Percentiles rank a stretch among this genome's conserved stretches.
These are phyloP conservation scores for Schizopygopsis pylzovi DNA, from an alignment of 2,797 vertebrate species.

Conservation along the genomic window DNA sequence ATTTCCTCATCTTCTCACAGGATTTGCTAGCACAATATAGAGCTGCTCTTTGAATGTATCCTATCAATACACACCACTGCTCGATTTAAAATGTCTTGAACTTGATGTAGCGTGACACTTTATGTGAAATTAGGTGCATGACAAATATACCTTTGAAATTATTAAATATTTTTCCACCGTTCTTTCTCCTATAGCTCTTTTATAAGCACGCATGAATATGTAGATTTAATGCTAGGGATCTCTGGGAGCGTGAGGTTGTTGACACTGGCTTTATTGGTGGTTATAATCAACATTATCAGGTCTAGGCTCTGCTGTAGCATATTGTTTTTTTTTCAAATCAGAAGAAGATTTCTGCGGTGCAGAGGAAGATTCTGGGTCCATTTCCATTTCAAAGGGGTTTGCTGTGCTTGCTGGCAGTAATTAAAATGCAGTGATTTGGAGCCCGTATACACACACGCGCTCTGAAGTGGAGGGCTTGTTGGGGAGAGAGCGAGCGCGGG, in stretches of 20 bases:
- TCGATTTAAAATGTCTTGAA: constrained; percentile 20
- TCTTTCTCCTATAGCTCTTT: constrained; percentile 50
- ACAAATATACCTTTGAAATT: constrained; percentile 49
- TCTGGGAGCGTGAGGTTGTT: constrained; percentile 66
- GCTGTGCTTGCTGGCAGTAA: constrained; percentile 93
- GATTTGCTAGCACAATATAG: constrained; percentile 43
- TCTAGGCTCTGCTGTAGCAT: constrained; percentile 88
- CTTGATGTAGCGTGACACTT: constrained; percentile 5
- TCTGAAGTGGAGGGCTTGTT: constrained; percentile 81
- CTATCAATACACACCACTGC: constrained; percentile 28
- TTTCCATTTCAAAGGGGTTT: constrained; percentile 99
- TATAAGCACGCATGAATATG: constrained; percentile 73
- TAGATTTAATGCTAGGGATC: constrained; percentile 75
- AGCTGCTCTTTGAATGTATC: constrained; percentile 27
- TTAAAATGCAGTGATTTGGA: constrained; percentile 98
- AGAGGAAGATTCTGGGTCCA: constrained; percentile 89
- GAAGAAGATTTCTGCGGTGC: constrained; percentile 93
- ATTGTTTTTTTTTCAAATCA: constrained; percentile 94
- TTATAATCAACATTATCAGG: constrained; percentile 90
- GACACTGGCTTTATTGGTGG: constrained; percentile 67
- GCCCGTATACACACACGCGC: constrained; percentile 69
- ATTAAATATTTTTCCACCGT: background rate
- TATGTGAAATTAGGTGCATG: constrained; percentile 34
- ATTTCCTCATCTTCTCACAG: constrained; percentile 24
- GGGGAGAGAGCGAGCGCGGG: constrained; percentile 74